A percentile compares a stretch with the other conserved stretches of the same genome.
Conservation (phyloP, 64 coral and sea anemone species). For the Pachyseris speciosa region DNA sequence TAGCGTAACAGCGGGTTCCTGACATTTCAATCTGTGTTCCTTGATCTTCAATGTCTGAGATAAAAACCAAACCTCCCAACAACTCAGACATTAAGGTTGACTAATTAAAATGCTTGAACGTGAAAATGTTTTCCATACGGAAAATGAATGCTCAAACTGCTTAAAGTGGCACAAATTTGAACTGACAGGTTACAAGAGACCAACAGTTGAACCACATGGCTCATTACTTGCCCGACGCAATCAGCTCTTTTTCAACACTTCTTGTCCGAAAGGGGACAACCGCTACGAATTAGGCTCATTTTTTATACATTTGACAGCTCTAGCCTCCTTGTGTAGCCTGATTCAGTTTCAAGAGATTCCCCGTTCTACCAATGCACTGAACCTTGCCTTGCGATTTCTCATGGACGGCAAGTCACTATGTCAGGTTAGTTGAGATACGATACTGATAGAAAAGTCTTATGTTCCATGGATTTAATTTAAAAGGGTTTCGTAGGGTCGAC, state of each 20-base stretch:
- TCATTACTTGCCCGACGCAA: neutral
- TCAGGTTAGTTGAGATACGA: slow-evolving; percentile 9
- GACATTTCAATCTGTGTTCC: neutral
- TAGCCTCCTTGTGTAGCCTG: neutral
- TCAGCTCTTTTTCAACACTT: slow-evolving; percentile 29
- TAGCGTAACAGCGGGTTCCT: neutral
- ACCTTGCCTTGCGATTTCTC: neutral
- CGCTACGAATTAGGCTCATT: slow-evolving; percentile 47
- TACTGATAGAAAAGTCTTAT: neutral
- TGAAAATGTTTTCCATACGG: neutral
- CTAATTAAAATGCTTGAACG: neutral
- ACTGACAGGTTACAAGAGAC: neutral
- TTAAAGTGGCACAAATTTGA: neutral
- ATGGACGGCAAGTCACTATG: neutral
- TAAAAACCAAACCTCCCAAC: neutral
- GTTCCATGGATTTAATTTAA: neutral
- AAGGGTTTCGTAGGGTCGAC: neutral
- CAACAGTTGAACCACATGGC: neutral
- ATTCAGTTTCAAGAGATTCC: slow-evolving; percentile 20
- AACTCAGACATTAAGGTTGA: neutral
- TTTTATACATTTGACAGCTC: slow-evolving; percentile 24
- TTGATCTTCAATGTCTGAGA: neutral
- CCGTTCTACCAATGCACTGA: neutral
- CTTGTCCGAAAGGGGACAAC: slow-evolving; percentile 19
- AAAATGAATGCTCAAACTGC: neutral